A percentile compares a stretch with the other conserved stretches of the same genome.
phyloP scores from a whole-genome alignment of 2,888 invertebrate genomes.

The Tanaodytes sp. region DNA sequence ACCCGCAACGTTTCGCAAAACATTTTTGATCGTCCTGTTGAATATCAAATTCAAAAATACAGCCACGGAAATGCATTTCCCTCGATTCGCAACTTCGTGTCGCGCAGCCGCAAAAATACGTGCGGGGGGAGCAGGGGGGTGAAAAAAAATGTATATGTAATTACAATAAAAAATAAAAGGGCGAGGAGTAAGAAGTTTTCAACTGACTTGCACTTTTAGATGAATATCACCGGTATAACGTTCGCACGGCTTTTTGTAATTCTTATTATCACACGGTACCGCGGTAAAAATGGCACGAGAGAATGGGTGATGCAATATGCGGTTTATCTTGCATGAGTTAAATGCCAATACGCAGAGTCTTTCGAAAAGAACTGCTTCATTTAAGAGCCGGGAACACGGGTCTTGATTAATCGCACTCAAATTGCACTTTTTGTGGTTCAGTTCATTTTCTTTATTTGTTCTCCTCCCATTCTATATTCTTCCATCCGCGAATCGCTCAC shows the following conservation, averaged over 20 bases:
- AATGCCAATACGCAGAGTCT: slow-evolving; percentile 33
- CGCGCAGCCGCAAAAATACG: slow-evolving; percentile 3
- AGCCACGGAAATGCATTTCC: slow-evolving; percentile 32
- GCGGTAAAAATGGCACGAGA: slow-evolving; percentile 31
- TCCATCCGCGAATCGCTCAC: background rate
- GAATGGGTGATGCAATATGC: slow-evolving; percentile 49
- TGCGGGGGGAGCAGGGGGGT: background rate
- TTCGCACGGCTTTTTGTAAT: slow-evolving; percentile 18
- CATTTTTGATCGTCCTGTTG: slow-evolving; percentile 37
- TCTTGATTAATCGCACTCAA: no score
- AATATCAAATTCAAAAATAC: slow-evolving; percentile 44
- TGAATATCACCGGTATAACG: slow-evolving; percentile 24
- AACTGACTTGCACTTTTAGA: no score
- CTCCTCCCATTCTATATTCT: no score
- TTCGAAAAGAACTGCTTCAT: slow-evolving; percentile 39
- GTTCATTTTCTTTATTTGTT: no score
- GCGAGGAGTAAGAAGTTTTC: no score
- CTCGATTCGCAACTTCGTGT: slow-evolving; percentile 6
- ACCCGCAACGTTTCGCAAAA: slow-evolving; percentile 38
- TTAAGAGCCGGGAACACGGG: slow-evolving; percentile 20
- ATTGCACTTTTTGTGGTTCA: no score
- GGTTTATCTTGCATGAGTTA: slow-evolving; percentile 39
- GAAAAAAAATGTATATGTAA: no score
- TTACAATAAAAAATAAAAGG: no score
- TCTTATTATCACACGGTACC: slow-evolving; percentile 27